Base-by-base conservation (phyloP, 1,140 invertebrate genomes). In the Mercenaria mercenaria region DNA sequence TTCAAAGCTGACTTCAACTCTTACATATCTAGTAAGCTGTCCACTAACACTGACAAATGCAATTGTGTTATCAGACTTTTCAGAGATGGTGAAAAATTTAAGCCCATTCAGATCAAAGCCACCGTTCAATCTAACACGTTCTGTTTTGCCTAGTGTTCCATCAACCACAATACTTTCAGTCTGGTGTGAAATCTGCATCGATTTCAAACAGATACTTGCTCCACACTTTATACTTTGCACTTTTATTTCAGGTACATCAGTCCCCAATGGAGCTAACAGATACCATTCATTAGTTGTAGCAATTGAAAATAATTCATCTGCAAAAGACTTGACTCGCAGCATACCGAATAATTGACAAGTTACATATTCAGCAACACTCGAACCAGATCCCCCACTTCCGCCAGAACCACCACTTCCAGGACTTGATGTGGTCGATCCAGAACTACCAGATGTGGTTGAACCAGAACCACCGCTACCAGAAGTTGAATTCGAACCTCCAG, bases 151-250 rank as follows among this genome's bases (percentile, higher is more conserved):
- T 20, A 20, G 56, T 56, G 83, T 85, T 85, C 83, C 83, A 56
- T 85, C 83, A 56, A 85, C 34, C 20, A 85, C 39, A 32, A 85
- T 85, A 15, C 26, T 85, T 74, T 85, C 83, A 34, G 83, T 56
- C 43, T 52, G 13, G 69, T 50, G 59, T 37, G n/a, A 29, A 29
- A 88, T 81, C 47, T 81, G 86, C 26, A 88, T 29, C 2, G 86
- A 88, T 61, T 64, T 91, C 41, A 52, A 59, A 41, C 56, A 88
- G 15, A 81, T 79, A 29, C 37, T 86, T 74, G 37, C 52, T 76
- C 64, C 69, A 50, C 79, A 82, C 52, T 43, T 69, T 20, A 77
- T 79, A 52, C 67, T 69, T 29, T 64, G 77, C 15, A 20, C 34
- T 61, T 61, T 86, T n/a, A 86, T 47, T 47, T 74, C 77, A 37